Conservation (phyloP, 2,113 vertebrate genomes). For the Egretta garzetta region DNA sequence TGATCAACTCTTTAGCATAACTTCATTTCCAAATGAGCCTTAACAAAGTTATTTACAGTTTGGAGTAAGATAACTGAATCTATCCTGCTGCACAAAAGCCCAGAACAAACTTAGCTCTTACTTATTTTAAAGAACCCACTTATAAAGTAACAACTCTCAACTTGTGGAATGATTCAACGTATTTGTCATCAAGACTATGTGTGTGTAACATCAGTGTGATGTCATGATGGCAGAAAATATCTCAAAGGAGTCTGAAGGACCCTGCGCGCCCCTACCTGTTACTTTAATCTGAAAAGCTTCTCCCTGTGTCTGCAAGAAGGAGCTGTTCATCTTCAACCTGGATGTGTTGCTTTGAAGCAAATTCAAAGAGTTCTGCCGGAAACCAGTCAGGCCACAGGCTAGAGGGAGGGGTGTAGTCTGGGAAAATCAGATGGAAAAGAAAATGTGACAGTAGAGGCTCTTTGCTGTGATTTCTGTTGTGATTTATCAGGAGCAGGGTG, state of each 20-base stretch:
- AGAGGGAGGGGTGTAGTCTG: constrained; percentile 55
- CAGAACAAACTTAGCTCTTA: neutral
- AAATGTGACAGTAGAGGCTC: neutral
- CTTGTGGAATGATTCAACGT: neutral
- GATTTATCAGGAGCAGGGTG: neutral
- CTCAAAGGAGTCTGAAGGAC: neutral
- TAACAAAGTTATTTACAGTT: neutral
- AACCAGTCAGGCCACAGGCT: constrained; percentile 66
- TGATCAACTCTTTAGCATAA: neutral
- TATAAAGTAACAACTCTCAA: neutral
- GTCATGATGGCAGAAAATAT: neutral
- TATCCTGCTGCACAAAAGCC: neutral
- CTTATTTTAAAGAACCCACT: neutral
- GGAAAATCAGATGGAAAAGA: constrained; percentile 19
- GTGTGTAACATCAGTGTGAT: neutral
- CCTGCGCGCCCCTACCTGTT: constrained; percentile 61
- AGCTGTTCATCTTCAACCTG: constrained; percentile 41
- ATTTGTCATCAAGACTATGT: accelerated
- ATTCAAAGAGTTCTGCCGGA: constrained; percentile 43
- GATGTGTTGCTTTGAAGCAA: constrained; percentile 67
- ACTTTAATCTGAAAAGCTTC: constrained; percentile 64
- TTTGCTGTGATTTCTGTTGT: neutral
- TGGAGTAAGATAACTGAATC: neutral
- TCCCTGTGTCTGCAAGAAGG: constrained; percentile 55
- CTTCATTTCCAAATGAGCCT: neutral